Evolutionary conservation across 2,888 invertebrate species (phyloP).

Genomic region (Myopa tessellatipennis): DNA sequence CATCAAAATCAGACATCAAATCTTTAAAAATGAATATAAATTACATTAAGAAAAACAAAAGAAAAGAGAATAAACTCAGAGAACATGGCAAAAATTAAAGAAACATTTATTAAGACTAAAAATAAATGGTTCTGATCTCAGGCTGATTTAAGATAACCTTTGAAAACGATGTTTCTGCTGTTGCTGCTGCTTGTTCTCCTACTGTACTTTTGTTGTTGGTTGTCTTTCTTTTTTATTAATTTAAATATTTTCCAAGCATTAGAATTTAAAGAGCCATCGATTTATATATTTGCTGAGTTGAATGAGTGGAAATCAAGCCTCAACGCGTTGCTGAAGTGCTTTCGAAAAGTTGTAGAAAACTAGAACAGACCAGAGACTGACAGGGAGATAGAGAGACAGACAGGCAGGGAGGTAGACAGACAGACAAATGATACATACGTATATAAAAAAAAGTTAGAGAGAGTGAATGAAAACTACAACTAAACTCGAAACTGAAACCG

Average conservation of each 20-base stretch:
- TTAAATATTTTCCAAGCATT: constrained; percentile 47
- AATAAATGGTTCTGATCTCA: no score
- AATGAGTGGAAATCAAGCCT: constrained; percentile 19
- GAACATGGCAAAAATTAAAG: no score
- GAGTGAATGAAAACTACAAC: not conserved
- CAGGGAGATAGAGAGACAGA: not conserved
- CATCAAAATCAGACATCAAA: no score
- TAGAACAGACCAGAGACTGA: not conserved
- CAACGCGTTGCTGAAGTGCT: constrained; percentile 16
- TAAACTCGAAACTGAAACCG: not conserved
- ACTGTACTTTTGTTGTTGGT: not conserved
- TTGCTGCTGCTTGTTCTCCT: not conserved
- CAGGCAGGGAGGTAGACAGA: constrained; percentile 17
- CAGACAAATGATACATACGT: not conserved
- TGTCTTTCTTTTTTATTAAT: not conserved
- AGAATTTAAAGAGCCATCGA: constrained; percentile 50
- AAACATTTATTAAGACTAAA: no score
- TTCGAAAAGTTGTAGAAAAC: not conserved
- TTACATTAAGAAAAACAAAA: no score
- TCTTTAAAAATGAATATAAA: no score
- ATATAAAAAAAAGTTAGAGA: not conserved
- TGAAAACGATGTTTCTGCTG: not conserved
- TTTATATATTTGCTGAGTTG: not conserved
- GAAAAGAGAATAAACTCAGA: no score
- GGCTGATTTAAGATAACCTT: no score